Conservation (phyloP, 2,888 invertebrate species). For the Plusia festucae region DNA sequence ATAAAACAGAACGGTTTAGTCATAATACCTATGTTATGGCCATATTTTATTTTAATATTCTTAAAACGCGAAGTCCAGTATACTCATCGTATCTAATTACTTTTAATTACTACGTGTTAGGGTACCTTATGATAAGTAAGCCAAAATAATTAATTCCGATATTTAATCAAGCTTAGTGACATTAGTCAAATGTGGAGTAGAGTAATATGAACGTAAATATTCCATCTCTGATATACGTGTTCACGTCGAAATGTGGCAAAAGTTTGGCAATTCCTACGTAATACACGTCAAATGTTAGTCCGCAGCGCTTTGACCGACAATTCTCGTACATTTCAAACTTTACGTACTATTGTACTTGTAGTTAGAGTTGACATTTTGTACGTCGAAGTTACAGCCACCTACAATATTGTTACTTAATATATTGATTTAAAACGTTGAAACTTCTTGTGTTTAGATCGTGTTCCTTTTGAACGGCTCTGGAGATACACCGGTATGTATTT, state of each 20-base stretch:
- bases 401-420: constrained; percentile 9
- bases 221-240: constrained; percentile 16
- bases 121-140: too few relatives aligned
- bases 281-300: constrained; percentile 25
- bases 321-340: constrained; percentile 24
- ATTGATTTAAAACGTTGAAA: constrained; percentile 31
- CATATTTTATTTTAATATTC: too few relatives aligned
- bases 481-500: neutral
- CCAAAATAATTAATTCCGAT: too few relatives aligned
- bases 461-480: neutral
- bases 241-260: constrained; percentile 13
- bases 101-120: too few relatives aligned
- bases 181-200: neutral
- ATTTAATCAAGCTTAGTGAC: too few relatives aligned
- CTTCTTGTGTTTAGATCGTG: constrained; percentile 13
- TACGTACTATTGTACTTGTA: constrained; percentile 31
- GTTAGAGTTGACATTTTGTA: constrained; percentile 21
- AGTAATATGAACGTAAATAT: constrained; percentile 33
- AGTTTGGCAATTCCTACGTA: constrained; percentile 26
- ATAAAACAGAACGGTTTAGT: too few relatives aligned
- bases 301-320: constrained; percentile 21
- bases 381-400: constrained; percentile 3
- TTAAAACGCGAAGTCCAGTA: too few relatives aligned
- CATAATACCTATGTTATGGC: too few relatives aligned
- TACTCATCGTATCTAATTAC: too few relatives aligned